Conservation (phyloP, 2,113 vertebrate species). For the Elanus axillaris region DNA sequence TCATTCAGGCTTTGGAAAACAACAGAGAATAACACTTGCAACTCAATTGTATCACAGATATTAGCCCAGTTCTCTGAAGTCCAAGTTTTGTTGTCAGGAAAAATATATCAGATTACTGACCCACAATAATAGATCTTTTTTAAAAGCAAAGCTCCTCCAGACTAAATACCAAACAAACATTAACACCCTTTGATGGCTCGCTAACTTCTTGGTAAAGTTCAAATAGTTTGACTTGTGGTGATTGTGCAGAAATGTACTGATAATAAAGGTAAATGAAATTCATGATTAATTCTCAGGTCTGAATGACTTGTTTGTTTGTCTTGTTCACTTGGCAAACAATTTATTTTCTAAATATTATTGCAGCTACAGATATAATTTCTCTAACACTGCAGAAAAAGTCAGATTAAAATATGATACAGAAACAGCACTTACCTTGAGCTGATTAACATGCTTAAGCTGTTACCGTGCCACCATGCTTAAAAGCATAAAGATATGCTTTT, state of each 20-base stretch:
- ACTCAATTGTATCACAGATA: not conserved
- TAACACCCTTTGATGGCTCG: constrained; percentile 5
- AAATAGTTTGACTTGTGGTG: constrained; percentile 31
- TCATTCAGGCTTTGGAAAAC: not conserved
- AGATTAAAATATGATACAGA: constrained; percentile 66
- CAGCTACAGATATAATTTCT: constrained; percentile 58
- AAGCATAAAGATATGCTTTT: constrained; percentile 63
- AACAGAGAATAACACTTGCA: not conserved
- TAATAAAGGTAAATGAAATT: constrained; percentile 59
- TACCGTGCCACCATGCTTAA: constrained; percentile 54
- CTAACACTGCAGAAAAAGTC: constrained; percentile 48
- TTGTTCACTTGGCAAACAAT: constrained; percentile 58
- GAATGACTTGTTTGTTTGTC: constrained; percentile 43
- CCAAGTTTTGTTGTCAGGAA: not conserved
- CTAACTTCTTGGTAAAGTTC: constrained; percentile 30
- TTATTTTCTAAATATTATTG: constrained; percentile 46
- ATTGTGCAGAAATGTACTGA: constrained; percentile 45
- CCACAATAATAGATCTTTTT: not conserved
- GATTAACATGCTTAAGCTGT: constrained; percentile 68
- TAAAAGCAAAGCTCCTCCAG: constrained; percentile 6
- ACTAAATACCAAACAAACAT: constrained; percentile 40
- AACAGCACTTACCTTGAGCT: constrained; percentile 58
- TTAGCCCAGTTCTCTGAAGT: not conserved
- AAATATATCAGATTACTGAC: not conserved
- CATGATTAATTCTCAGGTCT: constrained; percentile 38